Conservation (phyloP, 2,888 invertebrate species). For the Cheilosia variabilis region DNA sequence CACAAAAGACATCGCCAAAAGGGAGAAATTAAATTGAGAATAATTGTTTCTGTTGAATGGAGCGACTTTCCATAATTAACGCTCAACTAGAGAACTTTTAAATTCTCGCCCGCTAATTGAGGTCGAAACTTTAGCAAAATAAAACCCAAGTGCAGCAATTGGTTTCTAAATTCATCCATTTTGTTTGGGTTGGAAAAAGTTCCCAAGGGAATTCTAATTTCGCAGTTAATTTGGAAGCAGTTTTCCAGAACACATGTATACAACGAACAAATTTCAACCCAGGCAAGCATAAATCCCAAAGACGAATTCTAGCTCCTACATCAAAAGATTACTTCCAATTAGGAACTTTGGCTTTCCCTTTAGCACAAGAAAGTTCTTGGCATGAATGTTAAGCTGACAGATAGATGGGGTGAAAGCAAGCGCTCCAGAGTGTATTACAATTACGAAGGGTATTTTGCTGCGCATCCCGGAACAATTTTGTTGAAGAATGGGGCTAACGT, state of each 20-base stretch:
- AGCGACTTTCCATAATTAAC: not conserved
- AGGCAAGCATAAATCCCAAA: not conserved
- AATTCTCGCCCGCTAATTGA: not conserved
- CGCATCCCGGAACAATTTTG: not conserved
- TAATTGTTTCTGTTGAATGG: not conserved
- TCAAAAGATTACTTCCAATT: slow-evolving; percentile 7
- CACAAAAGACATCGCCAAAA: not conserved
- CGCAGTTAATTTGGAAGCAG: not conserved
- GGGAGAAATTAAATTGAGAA: slow-evolving; percentile 5
- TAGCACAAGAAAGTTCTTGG: not conserved
- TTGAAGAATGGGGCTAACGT: not conserved
- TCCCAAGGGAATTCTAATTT: no score
- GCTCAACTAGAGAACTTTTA: not conserved
- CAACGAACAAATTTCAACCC: not conserved
- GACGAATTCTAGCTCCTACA: not conserved
- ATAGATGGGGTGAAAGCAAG: not conserved
- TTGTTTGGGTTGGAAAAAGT: no score
- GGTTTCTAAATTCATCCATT: not conserved
- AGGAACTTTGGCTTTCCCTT: not conserved
- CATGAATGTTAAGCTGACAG: not conserved
- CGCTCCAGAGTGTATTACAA: not conserved
- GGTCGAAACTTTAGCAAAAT: not conserved
- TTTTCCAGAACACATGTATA: not conserved
- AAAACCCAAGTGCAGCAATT: not conserved
- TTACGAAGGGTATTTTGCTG: not conserved